phyloP scores from a whole-genome alignment of 1,140 invertebrate species.

The Marisa cornuarietis region DNA sequence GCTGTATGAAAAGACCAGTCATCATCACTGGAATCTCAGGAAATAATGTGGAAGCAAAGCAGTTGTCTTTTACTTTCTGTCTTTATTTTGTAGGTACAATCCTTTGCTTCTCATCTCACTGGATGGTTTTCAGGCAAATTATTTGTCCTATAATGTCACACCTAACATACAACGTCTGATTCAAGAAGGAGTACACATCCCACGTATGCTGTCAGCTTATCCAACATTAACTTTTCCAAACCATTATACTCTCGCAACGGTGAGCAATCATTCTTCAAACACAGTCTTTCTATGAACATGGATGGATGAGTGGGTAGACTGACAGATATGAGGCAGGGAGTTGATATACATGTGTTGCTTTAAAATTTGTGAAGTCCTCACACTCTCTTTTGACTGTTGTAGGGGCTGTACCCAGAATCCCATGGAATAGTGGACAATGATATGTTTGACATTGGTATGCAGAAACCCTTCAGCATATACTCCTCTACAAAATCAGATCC shows the following conservation, averaged over 20 bases:
- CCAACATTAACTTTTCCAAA: conserved; percentile 83
- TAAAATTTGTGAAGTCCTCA: too few species aligned
- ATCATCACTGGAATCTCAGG: conserved; percentile 66
- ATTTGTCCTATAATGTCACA: conserved; percentile 70
- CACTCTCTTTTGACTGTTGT: conserved; percentile 1
- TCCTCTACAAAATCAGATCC: conserved; percentile 53
- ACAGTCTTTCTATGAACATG: too few species aligned
- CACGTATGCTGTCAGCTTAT: conserved; percentile 75
- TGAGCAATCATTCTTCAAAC: conserved; percentile 28
- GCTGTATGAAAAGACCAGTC: neutral
- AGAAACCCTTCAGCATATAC: conserved; percentile 56
- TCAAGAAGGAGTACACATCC: conserved; percentile 70
- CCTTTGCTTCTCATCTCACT: conserved; percentile 74
- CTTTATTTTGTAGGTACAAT: conserved; percentile 47
- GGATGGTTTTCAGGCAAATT: conserved; percentile 79
- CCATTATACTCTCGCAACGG: conserved; percentile 80
- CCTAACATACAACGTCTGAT: conserved; percentile 70
- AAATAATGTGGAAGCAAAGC: conserved; percentile 79
- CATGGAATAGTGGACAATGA: conserved; percentile 76
- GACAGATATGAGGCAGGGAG: too few species aligned
- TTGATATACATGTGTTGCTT: too few species aligned
- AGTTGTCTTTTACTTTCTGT: conserved; percentile 68
- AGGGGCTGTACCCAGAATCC: conserved; percentile 73
- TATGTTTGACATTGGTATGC: conserved; percentile 71
- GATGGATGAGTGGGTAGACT: too few species aligned